Evolutionary conservation across 1,140 invertebrate species (phyloP).

Genomic region (Micrasema longulum): DNA sequence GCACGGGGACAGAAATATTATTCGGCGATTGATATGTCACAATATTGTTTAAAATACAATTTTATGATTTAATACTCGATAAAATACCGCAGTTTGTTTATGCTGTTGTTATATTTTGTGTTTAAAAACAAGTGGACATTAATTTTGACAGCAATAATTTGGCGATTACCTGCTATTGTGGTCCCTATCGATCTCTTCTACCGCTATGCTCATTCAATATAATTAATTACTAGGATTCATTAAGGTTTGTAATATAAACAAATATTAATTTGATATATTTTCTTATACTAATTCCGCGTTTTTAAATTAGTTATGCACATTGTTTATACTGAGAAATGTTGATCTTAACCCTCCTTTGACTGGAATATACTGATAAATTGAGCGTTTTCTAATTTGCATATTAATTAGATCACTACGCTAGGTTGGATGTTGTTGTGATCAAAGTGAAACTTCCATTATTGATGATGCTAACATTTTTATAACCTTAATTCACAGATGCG

Average conservation of each 20-base stretch:
- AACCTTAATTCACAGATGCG: neutral
- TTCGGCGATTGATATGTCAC: constrained; percentile 45
- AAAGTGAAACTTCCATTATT: constrained; percentile 3
- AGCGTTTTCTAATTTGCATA: constrained; percentile 32
- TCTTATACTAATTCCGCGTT: neutral
- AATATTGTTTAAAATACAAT: constrained; percentile 38
- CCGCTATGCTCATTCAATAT: constrained; percentile 32
- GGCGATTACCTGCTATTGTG: constrained; percentile 32
- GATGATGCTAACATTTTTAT: neutral
- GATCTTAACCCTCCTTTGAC: neutral
- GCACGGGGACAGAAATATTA: constrained; percentile 30
- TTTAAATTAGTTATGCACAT: neutral
- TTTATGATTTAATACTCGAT: constrained; percentile 36
- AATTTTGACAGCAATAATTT: constrained; percentile 18
- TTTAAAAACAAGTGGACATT: constrained; percentile 9
- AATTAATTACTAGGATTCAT: constrained; percentile 34
- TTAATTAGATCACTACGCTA: constrained; percentile 26
- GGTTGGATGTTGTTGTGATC: constrained; percentile 13
- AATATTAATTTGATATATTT: constrained; percentile 10
- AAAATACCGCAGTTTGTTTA: neutral
- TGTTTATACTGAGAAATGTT: constrained; percentile 1
- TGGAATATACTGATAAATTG: too few species aligned
- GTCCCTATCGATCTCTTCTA: constrained; percentile 32
- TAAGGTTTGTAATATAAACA: constrained; percentile 39
- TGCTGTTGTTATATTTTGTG: neutral